These are phyloP conservation scores for Noctua pronuba DNA, from an alignment of 2,888 invertebrate genomes.

Conservation along the genomic window DNA sequence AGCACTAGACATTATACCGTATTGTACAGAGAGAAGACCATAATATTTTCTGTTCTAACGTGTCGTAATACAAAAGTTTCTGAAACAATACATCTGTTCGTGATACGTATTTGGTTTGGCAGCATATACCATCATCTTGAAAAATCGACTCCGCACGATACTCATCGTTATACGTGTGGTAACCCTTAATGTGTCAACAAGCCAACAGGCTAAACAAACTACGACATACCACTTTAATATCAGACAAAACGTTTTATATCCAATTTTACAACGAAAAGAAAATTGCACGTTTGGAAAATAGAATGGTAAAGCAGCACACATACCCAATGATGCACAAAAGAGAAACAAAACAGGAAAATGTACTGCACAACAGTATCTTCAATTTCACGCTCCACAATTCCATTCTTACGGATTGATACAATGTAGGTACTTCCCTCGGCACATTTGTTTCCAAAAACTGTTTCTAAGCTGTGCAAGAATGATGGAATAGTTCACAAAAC, in stretches of 20 bases:
- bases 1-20: background rate
- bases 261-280: constrained; percentile 33
- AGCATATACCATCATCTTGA: constrained; percentile 9
- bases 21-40: background rate
- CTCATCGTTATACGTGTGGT: background rate
- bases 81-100: constrained; percentile 10
- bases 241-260: constrained; percentile 11
- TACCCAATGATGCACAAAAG: constrained; percentile 75
- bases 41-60: background rate
- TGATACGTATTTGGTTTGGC: constrained; percentile 24
- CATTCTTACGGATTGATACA: constrained; percentile 61
- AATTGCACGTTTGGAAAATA: constrained; percentile 59
- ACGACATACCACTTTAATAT: background rate
- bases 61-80: background rate
- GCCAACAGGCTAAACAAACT: constrained; percentile 2
- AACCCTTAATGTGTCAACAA: background rate
- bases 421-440: constrained; percentile 43
- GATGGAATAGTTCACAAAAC: constrained; percentile 52
- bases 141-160: background rate
- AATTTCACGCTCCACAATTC: constrained; percentile 75
- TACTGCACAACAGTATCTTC: constrained; percentile 71
- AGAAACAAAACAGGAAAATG: constrained; percentile 70
- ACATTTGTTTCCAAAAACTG: constrained; percentile 49
- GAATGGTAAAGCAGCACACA: constrained; percentile 70
- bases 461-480: constrained; percentile 26